phyloP scores from a whole-genome alignment of 2,797 vertebrate genomes.

The Varecia variegata region DNA sequence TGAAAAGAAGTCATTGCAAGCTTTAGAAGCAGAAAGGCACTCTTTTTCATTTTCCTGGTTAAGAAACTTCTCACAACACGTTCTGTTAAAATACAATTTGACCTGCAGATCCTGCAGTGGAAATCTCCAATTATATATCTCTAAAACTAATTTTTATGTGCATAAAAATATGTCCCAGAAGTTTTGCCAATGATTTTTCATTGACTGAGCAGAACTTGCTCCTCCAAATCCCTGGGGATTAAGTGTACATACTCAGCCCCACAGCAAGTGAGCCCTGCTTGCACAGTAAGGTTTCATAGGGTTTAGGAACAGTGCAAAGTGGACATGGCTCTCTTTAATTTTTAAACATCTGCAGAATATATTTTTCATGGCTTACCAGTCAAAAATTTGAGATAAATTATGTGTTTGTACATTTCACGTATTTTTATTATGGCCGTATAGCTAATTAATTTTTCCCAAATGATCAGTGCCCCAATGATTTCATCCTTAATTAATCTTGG shows the following conservation, averaged over 20 bases:
- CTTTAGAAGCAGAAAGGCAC: background rate
- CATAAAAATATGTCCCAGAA: background rate
- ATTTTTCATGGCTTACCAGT: slow-evolving; percentile 65
- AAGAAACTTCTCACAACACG: background rate
- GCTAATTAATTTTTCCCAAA: slow-evolving; percentile 76
- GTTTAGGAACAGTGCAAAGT: background rate
- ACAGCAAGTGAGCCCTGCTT: background rate
- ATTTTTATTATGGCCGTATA: slow-evolving; percentile 73
- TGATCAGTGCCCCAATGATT: slow-evolving; percentile 55
- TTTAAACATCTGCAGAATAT: slow-evolving; percentile 70
- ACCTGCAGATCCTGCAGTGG: background rate
- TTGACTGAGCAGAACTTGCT: background rate
- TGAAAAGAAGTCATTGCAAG: background rate
- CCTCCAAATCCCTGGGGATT: slow-evolving; percentile 23
- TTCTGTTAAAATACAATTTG: background rate
- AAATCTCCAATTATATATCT: background rate
- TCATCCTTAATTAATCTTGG: slow-evolving; percentile 73
- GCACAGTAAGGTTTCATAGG: slow-evolving; percentile 41
- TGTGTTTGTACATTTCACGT: slow-evolving; percentile 64
- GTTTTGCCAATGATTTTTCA: slow-evolving; percentile 12
- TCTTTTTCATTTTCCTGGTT: background rate
- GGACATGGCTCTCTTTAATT: slow-evolving; percentile 65
- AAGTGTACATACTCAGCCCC: background rate
- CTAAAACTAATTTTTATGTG: slow-evolving; percentile 14
- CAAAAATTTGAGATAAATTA: slow-evolving; percentile 73